Evolutionary conservation across 2,113 vertebrate species (phyloP), one percentile per base, ranked within the genome.

Genomic region (Cynopterus brachyotis): DNA sequence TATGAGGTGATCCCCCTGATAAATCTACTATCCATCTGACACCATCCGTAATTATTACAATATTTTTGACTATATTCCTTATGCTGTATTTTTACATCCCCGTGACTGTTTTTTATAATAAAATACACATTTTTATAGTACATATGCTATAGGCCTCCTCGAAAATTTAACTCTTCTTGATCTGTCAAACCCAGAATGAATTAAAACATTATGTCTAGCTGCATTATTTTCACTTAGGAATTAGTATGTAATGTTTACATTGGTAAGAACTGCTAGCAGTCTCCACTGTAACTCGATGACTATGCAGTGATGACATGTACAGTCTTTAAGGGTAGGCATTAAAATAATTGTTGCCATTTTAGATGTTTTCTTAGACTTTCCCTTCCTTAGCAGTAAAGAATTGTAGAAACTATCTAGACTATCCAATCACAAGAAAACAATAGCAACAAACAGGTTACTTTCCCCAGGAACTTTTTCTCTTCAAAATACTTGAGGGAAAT

Each of bases 331-430:
- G 91, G 32, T 66, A 60, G 66, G 78, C 32, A 70, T 94, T 87
- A 80, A 94, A 81, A 64, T 85, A 32, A 50, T 62, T 82, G 10
- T 91, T 95, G 64, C 16, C 50, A 22, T 83, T 96, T 82, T 79
- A 64, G 75, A 4, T 90, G 47, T 92, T 76, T 76, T 75, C 37
- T 70, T 69, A 53, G 73, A 92, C 10, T 94, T 66, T 42, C 6
- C 11, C 15, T 57, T 62, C 32, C 26, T 92, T 55, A 80, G 13
- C 82, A 89, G 45, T 75, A 82, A 89, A 85, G 50, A 80, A 62
- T 32, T 64, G 24, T 91, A 28, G 42, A 53, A 92, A 57, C 70
- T n/a, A n/a, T n/a, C n/a, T 15, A 10, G n/a, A 83, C 22, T 84
- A 42, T 50, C 50, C 26, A 79, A 30, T 59, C n/a, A 69, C 60